Base-by-base conservation (phyloP, 1,140 invertebrate genomes). In the Drosophila kepulauana region DNA sequence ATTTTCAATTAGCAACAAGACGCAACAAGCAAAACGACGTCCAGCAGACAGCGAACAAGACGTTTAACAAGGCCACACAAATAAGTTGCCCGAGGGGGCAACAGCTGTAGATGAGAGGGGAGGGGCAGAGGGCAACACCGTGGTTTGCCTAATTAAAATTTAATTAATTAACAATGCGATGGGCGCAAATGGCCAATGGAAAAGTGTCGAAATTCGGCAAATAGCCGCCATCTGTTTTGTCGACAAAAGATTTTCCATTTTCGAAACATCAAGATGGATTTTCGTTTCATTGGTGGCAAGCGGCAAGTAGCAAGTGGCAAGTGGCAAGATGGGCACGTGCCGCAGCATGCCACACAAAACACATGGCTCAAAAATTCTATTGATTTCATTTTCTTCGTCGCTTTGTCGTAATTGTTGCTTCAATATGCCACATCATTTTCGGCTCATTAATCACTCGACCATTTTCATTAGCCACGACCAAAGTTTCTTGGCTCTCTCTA, bases 381-480 rank as follows among this genome's bases (percentile, higher is more conserved):
- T 78, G 70, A 78, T 78, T 78, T 48, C 20, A 46, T 54, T 35
- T 49, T 25, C 45, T 15, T 46, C 13, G 30, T 20, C 59, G 45
- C 33, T 25, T 25, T 62, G 58, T 43, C 66, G 61, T 79, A 81
- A 81, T 86, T 86, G 78, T 69, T 85, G 71, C 80, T 79, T 11
- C 85, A 85, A 89, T 88, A 61, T 88, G 85, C 85, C 85, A 81
- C 81, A 88, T 90, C 81, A 88, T 89, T 89, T 88, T 88, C 81
- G 81, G 57, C 85, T 85, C 85, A 88, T 88, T 88, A 89, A 88
- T 88, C 81, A 89, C 66, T 76, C 46, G 58, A 43, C 54, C 78
- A 84, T 75, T 87, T 87, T 80, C 80, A 81, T 88, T 89, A 81
- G 73, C 66, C 72, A 35, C 41, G 43, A 5, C 58, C 73, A 75